Evolutionary conservation across 2,888 invertebrate species (phyloP).

Genomic region (Villa cingulata): DNA sequence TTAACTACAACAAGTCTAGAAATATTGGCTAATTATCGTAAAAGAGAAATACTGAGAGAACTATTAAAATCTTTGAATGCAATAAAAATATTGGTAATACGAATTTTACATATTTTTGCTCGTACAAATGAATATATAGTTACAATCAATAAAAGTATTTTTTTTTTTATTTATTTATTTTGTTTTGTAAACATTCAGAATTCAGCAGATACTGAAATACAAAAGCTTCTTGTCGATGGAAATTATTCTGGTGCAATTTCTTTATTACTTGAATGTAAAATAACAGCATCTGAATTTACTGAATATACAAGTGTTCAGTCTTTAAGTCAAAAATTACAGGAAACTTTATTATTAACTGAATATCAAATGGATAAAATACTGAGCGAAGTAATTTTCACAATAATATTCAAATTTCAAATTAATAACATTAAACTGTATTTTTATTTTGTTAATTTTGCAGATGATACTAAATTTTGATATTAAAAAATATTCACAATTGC

Average conservation of each 20-base stretch:
- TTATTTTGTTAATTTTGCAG: constrained; percentile 11
- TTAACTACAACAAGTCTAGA: constrained; percentile 75
- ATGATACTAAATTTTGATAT: constrained; percentile 56
- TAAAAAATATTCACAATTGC: constrained; percentile 65
- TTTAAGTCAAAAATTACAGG: constrained; percentile 71
- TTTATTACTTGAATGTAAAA: constrained; percentile 75
- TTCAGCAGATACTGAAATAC: constrained; percentile 71
- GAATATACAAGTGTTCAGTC: constrained; percentile 89
- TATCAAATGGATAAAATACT: constrained; percentile 80
- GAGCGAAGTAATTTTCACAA: constrained; percentile 46
- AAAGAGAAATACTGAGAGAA: constrained; percentile 67
- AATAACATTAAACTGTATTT: not conserved
- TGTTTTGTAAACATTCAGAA: constrained; percentile 37
- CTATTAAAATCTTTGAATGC: constrained; percentile 65
- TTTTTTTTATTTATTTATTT: too few relatives aligned
- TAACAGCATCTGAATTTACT: constrained; percentile 67
- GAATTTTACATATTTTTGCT: not conserved
- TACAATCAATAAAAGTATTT: too few relatives aligned
- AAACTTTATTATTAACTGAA: constrained; percentile 81
- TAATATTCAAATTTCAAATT: not conserved
- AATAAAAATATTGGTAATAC: constrained; percentile 53
- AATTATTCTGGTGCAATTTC: constrained; percentile 85
- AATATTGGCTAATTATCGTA: constrained; percentile 82
- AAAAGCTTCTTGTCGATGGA: constrained; percentile 65
- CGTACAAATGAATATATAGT: too few relatives aligned